phyloP scores from a whole-genome alignment of 2,113 vertebrate genomes.

The Chloebia gouldiae region DNA sequence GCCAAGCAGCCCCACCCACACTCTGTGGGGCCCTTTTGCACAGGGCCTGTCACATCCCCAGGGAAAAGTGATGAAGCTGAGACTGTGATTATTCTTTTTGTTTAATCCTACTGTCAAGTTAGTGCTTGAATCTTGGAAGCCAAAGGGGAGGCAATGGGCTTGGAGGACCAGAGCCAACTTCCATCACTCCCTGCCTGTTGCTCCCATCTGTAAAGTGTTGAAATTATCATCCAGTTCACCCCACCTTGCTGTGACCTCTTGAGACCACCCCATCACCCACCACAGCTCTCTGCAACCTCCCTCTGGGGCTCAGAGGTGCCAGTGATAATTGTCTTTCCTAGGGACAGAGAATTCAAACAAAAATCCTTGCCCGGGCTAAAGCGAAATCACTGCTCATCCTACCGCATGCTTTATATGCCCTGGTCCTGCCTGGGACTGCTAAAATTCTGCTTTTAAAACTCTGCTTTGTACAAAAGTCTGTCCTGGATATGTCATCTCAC shows the following conservation, averaged over 20 bases:
- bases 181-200: not conserved
- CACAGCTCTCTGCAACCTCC: not conserved
- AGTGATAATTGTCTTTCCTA: not conserved
- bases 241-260: not conserved
- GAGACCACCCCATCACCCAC: accelerated
- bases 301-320: not conserved
- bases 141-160: not conserved
- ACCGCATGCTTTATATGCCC: not conserved
- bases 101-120: not conserved
- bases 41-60: not conserved
- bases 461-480: constrained; percentile 32
- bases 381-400: not conserved
- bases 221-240: not conserved
- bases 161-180: not conserved
- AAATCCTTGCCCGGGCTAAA: not conserved
- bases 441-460: constrained; percentile 31
- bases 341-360: not conserved
- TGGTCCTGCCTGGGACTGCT: not conserved
- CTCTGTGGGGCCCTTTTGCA: not conserved
- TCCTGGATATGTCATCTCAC: constrained; percentile 48
- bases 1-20: not conserved
- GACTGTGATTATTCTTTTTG: not conserved
- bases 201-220: not conserved
- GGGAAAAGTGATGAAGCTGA: not conserved
- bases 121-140: not conserved